A percentile compares a stretch with the other conserved stretches of the same genome.
Evolutionary conservation across 2,888 invertebrate species (phyloP).

Genomic region (Thera britannica): DNA sequence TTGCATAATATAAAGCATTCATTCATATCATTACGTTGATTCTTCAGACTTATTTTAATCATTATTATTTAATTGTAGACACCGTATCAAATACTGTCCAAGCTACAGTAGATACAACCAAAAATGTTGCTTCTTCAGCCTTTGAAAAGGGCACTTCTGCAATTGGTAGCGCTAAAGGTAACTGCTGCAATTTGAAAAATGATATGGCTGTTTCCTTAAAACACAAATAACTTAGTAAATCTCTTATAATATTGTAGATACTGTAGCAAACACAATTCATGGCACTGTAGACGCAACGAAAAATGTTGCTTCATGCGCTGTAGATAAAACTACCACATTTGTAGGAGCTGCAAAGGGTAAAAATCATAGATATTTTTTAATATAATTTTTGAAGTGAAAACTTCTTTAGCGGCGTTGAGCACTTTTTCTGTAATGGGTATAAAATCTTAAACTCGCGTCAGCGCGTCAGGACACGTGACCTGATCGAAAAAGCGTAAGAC

Average conservation of each 20-base stretch:
- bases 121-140: constrained; percentile 48
- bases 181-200: not conserved
- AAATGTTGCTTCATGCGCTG: constrained; percentile 57
- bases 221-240: not conserved
- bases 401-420: too few relatives aligned
- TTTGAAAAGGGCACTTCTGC: constrained; percentile 50
- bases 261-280: constrained; percentile 48
- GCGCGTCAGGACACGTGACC: too few relatives aligned
- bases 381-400: constrained; percentile 14
- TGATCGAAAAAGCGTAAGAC: too few relatives aligned
- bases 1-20: not conserved
- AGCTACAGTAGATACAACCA: constrained; percentile 47
- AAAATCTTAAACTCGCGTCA: too few relatives aligned
- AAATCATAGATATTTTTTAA: constrained; percentile 18
- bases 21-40: not conserved
- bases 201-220: not conserved
- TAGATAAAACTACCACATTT: constrained; percentile 56
- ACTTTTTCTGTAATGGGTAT: too few relatives aligned
- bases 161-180: constrained; percentile 60
- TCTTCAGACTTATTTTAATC: not conserved
- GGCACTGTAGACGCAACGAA: constrained; percentile 66
- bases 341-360: constrained; percentile 60
- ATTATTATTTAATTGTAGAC: constrained; percentile 15
- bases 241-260: constrained; percentile 18
- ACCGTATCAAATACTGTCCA: constrained; percentile 37